Evolutionary conservation across 2,888 invertebrate species (phyloP).

Genomic region (Zeuzera pyrina): DNA sequence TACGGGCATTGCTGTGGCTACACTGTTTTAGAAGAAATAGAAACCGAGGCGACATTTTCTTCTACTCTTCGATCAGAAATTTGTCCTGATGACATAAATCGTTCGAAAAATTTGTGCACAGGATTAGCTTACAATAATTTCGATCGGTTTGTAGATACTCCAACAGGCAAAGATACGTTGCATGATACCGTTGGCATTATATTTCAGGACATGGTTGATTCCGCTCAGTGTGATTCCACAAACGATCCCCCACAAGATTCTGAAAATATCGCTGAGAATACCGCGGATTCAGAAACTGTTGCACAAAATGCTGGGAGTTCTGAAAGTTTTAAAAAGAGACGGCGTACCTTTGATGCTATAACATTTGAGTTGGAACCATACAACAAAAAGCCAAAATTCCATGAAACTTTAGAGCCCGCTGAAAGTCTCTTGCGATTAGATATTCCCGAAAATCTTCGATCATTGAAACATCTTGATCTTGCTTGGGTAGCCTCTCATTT

Average conservation of each 20-base stretch:
- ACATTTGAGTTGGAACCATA: constrained; percentile 1
- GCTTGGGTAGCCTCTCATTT: constrained; percentile 7
- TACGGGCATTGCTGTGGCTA: constrained; percentile 3
- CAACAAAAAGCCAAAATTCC: constrained; percentile 1
- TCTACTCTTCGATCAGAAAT: constrained; percentile 2
- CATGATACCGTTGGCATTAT: constrained; percentile 1
- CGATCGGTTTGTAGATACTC: constrained; percentile 4
- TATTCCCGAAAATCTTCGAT: constrained; percentile 2
- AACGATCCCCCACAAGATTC: constrained; percentile 1
- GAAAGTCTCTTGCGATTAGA: constrained; percentile 1
- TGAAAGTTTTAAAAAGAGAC: constrained; percentile 1
- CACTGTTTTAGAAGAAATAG: constrained; percentile 3
- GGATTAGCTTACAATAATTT: constrained; percentile 4
- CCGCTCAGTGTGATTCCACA: constrained; percentile 1
- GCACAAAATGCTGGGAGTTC: constrained; percentile 1
- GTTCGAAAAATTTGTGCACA: constrained; percentile 1
- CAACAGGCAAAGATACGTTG: constrained; percentile 2
- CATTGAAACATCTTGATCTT: constrained; percentile 4
- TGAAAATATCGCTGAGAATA: background rate
- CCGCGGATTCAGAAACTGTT: background rate
- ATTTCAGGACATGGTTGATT: constrained; percentile 1
- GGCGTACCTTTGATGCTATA: constrained; percentile 1
- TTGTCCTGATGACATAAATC: constrained; percentile 2
- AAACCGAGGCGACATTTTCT: constrained; percentile 3
- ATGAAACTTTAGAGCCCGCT: constrained; percentile 1